Base-by-base conservation (phyloP, 2,888 invertebrate genomes). In the Ptilodon capucinus region DNA sequence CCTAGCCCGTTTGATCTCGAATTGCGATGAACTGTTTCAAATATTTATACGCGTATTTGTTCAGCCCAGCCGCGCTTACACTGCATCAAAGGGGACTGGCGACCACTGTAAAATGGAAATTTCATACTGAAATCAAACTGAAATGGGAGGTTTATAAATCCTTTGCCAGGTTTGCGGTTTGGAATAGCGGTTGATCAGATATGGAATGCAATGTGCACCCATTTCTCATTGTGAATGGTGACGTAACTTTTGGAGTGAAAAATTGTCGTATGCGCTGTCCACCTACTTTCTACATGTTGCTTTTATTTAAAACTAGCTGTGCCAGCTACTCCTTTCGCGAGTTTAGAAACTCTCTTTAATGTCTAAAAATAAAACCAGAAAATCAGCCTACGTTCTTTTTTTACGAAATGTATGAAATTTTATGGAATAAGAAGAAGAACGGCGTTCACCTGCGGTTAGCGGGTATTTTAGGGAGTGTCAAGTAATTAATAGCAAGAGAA, bases 111-210 rank as follows among this genome's bases (percentile, higher is more conserved):
- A 49, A 60, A 57, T 55, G 42, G 40, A 53, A 60, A 60, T 60
- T 56, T 54, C 43, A 63, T 56, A 58, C 57, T 57, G 48, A 65
- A 68, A 65, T 64, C 51, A 40, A n/a, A 44, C 51, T 51, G 43
- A 58, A 63, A 60, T 47, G 46, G 28, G 25, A 40, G 45, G 48
- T 51, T 35, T 51, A 64, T 69, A 68, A 71, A 71, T 62, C 58
- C 57, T 58, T 49, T 36, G 13, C 44, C 40, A 45, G 47, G 54
- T 50, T 57, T 67, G 57, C 25, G 64, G 64, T 64, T 53, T 53
- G 44, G 44, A 57, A 48, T 61, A 51, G 55, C 58, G 51, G 59
- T 58, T 61, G 59, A 72, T 72, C 66, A 56, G 68, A 71, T 65
- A 64, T 51, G 56, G 53, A 38, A 41, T 57, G 62, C 54, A 57